phyloP scores from a whole-genome alignment of 2,113 vertebrate genomes.

The Pao palembangensis region DNA sequence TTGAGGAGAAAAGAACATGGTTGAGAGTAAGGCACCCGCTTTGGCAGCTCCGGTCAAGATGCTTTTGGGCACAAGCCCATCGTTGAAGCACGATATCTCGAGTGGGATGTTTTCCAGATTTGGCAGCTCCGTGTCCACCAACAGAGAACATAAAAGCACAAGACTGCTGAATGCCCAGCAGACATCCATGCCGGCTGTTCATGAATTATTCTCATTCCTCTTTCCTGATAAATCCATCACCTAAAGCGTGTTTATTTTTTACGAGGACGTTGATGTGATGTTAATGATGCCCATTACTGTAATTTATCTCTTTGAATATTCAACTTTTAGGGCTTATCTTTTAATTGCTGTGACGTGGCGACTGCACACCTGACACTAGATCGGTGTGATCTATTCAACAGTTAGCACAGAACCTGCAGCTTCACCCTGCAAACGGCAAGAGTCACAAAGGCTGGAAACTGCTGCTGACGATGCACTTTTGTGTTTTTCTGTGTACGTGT shows the following conservation, averaged over 20 bases:
- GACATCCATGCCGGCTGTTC: constrained; percentile 6
- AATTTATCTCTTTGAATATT: too few species aligned
- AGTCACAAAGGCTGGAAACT: not conserved
- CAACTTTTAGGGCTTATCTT: too few species aligned
- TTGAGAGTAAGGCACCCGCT: constrained; percentile 14
- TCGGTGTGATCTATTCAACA: not conserved
- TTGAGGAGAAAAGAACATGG: not conserved
- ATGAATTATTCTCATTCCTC: constrained; percentile 15
- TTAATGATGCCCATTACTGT: not conserved
- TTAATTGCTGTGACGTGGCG: too few species aligned
- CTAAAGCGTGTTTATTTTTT: not conserved
- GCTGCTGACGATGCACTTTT: not conserved
- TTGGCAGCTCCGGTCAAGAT: constrained; percentile 19
- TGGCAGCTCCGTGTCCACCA: constrained; percentile 26
- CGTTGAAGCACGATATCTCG: constrained; percentile 14
- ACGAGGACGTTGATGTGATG: not conserved
- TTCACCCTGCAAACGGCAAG: not conserved
- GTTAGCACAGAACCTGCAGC: not conserved
- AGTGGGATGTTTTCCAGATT: constrained; percentile 33
- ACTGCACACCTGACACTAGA: not conserved
- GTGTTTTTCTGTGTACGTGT: constrained; percentile 11
- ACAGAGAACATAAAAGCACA: constrained; percentile 33
- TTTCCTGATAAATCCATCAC: not conserved
- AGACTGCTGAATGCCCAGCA: not conserved
- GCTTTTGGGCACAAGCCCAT: constrained; percentile 14